phyloP scores from a whole-genome alignment of 2,888 invertebrate species.

The Seladonia tumulorum region DNA sequence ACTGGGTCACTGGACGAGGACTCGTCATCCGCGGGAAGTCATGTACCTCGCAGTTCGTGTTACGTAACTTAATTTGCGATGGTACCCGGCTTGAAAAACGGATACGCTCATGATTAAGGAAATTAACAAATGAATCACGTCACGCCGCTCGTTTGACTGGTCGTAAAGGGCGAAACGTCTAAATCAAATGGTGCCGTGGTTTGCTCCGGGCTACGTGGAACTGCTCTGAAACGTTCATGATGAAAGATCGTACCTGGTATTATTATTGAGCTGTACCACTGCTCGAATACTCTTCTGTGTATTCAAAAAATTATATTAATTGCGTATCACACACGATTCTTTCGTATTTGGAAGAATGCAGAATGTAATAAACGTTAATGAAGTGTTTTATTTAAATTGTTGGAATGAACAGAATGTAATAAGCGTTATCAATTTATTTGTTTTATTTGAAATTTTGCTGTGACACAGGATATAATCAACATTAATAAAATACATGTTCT shows the following conservation, averaged over 20 bases:
- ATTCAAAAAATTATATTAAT: background rate
- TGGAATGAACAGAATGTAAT: too few relatives aligned
- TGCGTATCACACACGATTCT: too few relatives aligned
- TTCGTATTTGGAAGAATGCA: too few relatives aligned
- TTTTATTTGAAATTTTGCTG: background rate
- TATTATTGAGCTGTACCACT: background rate
- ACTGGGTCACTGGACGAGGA: slow-evolving; percentile 69
- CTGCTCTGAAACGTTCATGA: slow-evolving; percentile 9
- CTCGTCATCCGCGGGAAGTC: slow-evolving; percentile 65
- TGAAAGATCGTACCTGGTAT: background rate
- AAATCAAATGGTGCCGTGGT: slow-evolving; percentile 16
- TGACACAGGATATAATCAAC: background rate
- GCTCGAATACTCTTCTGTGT: background rate
- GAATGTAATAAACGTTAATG: too few relatives aligned
- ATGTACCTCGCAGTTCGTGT: slow-evolving; percentile 65
- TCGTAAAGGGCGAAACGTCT: background rate
- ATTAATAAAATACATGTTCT: background rate
- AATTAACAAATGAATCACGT: slow-evolving; percentile 41
- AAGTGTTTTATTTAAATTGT: too few relatives aligned
- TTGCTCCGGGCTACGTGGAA: background rate
- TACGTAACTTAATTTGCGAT: slow-evolving; percentile 63
- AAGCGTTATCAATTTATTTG: too few relatives aligned
- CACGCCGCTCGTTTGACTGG: background rate
- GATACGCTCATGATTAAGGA: slow-evolving; percentile 57
- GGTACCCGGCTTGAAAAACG: slow-evolving; percentile 48